A percentile compares a stretch with the other conserved stretches of the same genome.
Evolutionary conservation across 1,140 invertebrate species (phyloP).

Genomic region (Pomacea maculata): DNA sequence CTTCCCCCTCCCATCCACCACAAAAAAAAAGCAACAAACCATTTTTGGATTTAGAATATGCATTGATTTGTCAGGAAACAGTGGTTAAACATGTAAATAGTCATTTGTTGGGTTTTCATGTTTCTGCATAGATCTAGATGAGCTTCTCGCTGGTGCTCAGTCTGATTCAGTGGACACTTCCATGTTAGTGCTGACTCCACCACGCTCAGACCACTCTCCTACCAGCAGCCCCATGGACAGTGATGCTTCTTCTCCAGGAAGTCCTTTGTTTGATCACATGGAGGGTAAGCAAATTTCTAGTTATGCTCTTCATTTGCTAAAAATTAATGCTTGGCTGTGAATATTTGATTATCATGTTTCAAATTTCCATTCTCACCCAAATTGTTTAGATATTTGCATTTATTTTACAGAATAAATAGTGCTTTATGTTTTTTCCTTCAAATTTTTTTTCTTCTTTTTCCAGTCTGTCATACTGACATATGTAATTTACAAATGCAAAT

Average conservation of each 20-base stretch:
- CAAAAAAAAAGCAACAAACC: background rate
- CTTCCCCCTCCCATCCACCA: too few species aligned
- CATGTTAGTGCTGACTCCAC: conserved; percentile 48
- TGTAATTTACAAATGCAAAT: too few species aligned
- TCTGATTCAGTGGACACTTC: conserved; percentile 22
- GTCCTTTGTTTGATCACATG: conserved; percentile 48
- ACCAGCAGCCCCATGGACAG: conserved; percentile 38
- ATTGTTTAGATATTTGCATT: too few species aligned
- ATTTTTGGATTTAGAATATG: background rate
- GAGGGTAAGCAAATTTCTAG: conserved; percentile 28
- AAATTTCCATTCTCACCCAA: too few species aligned
- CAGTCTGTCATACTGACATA: too few species aligned
- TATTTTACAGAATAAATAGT: too few species aligned
- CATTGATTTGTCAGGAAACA: background rate
- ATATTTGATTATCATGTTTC: too few species aligned
- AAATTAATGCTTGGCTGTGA: too few species aligned
- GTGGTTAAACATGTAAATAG: background rate
- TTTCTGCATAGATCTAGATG: conserved; percentile 34
- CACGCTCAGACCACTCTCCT: conserved; percentile 50
- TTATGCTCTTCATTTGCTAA: background rate
- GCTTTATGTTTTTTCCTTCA: too few species aligned
- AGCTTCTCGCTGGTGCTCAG: conserved; percentile 18
- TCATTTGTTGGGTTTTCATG: conserved; percentile 4
- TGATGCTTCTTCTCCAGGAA: conserved; percentile 46
- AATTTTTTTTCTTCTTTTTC: too few species aligned